A percentile compares a stretch with the other conserved stretches of the same genome.
phyloP scores from a whole-genome alignment of 2,113 vertebrate species.

The Spea bombifrons region DNA sequence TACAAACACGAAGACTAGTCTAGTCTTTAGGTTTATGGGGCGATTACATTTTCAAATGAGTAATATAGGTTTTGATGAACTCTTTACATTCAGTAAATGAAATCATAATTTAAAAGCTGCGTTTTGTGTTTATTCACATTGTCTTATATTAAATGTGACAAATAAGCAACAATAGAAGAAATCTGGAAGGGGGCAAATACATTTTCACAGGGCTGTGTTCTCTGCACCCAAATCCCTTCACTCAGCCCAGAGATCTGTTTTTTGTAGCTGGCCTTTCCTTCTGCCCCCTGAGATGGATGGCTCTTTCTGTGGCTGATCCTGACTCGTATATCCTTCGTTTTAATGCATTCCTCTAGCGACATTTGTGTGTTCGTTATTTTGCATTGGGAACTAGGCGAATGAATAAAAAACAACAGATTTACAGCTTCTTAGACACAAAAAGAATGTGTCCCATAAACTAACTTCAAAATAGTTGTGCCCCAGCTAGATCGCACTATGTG shows the following conservation, averaged over 20 bases:
- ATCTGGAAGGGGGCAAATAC: too few relatives aligned
- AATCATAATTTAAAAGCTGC: too few relatives aligned
- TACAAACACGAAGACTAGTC: too few relatives aligned
- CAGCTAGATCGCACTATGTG: too few relatives aligned
- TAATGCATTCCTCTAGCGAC: conserved; percentile 28
- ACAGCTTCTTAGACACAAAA: neutral
- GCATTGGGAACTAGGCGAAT: neutral
- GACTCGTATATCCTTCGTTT: conserved; percentile 17
- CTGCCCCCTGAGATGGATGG: conserved; percentile 8
- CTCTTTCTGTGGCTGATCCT: neutral
- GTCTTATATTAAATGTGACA: too few relatives aligned
- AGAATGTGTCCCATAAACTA: neutral
- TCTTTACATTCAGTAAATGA: too few relatives aligned
- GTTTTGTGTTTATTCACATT: too few relatives aligned
- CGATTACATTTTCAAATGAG: too few relatives aligned
- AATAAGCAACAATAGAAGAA: too few relatives aligned
- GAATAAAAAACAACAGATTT: neutral
- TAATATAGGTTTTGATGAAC: too few relatives aligned
- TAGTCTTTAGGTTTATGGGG: too few relatives aligned
- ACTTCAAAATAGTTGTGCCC: too few relatives aligned
- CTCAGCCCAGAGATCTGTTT: neutral
- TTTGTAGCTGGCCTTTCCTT: neutral
- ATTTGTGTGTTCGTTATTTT: conserved; percentile 17
- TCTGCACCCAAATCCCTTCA: neutral
- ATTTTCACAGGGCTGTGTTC: neutral